Base-by-base conservation (phyloP, 2,113 vertebrate genomes). In the Amphiprion ocellaris region DNA sequence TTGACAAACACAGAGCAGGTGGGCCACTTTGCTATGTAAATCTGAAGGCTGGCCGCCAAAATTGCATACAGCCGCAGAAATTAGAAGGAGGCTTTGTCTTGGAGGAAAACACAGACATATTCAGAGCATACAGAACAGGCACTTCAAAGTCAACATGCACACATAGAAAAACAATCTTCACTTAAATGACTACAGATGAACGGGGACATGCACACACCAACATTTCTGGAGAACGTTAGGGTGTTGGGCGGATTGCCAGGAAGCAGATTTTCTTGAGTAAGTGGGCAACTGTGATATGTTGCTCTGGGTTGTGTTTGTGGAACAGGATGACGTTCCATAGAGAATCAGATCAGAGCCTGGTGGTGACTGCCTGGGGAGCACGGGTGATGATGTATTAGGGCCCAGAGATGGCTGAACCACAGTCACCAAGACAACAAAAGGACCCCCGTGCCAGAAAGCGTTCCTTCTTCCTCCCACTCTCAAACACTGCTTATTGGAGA, bases 1-100 rank as follows among this genome's bases (percentile, higher is more conserved):
- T 41, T 79, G 81, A 81, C 85, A 89, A 88, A 92, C 89, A 90
- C 65, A 63, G 82, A 90, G 87, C 91, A 90, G 88, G 86, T 91
- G 88, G 80, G 81, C 83, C 85, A 80, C 85, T 92, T 77, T 21
- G 33, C 76, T 81, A 30, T 81, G 75, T 55, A 78, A 84, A 88
- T 78, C 69, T 59, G 28, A 79, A 44, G 72, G 47, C 74, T 62
- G 72, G 60, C 78, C 17, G 58, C 84, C 82, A 84, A 74, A 86
- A 71, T 41, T 76, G 61, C 67, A 49, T 50, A n/a, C 55, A 56
- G 73, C 30, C 56, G 8, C 55, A 59, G 28, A 87, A 84, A 87
- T 76, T 53, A 81, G 41, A 73, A 26, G 49, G 59, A 58, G 53
- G 60, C 73, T 89, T 84, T 37, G 66, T 81, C 62, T 64, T 64